These are phyloP conservation scores for Brachyhypopomus occidentalis DNA, from an alignment of 2,113 vertebrate species.

Conservation along the genomic window DNA sequence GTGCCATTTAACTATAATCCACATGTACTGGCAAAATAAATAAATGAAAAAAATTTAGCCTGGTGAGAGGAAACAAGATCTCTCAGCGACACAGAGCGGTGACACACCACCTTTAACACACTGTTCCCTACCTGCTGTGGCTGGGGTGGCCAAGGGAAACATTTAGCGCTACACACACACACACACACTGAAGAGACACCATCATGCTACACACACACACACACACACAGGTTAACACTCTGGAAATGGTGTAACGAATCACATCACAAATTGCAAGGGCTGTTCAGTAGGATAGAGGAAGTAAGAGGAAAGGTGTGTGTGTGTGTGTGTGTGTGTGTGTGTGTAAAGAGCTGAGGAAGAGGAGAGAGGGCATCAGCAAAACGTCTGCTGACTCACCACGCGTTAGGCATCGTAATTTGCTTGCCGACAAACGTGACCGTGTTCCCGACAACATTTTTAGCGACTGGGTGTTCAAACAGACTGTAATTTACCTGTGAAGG, in stretches of 20 bases:
- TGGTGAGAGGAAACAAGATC: conserved; percentile 26
- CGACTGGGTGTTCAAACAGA: background rate
- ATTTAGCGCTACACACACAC: conserved; percentile 15
- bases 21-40: background rate
- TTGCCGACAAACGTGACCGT: background rate
- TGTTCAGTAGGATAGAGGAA: background rate
- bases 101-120: conserved; percentile 39
- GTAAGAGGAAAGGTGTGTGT: background rate
- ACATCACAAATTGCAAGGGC: background rate
- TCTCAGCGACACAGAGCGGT: conserved; percentile 31
- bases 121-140: conserved; percentile 43
- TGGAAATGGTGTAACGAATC: background rate
- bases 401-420: conserved; percentile 21
- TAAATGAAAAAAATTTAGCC: conserved; percentile 9
- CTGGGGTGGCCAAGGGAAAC: conserved; percentile 37
- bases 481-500: background rate
- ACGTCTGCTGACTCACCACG: conserved; percentile 8
- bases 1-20: no score
- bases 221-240: conserved; percentile 6
- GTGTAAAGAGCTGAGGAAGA: background rate
- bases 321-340: background rate
- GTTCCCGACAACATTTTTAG: background rate
- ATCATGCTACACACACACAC: background rate
- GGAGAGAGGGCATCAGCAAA: conserved; percentile 8
- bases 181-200: background rate